These are phyloP conservation scores for Athalia circularis DNA, from an alignment of 2,888 invertebrate species.

Conservation along the genomic window DNA sequence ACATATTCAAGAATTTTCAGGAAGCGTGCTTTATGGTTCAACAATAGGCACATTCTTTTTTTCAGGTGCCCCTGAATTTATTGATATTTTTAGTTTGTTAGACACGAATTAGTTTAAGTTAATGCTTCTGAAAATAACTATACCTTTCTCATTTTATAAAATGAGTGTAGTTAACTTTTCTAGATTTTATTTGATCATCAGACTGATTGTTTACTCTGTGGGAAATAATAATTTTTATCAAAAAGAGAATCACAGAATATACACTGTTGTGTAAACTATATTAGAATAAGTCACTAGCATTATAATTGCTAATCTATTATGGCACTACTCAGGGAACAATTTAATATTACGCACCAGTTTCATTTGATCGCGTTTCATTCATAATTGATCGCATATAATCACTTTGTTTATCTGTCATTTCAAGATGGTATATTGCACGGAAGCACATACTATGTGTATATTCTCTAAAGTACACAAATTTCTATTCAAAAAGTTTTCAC, in stretches of 20 bases:
- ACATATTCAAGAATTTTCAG: too few relatives aligned
- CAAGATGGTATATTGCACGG: constrained; percentile 54
- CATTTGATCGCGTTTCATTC: too few relatives aligned
- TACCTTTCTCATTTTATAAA: not conserved
- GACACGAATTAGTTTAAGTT: not conserved
- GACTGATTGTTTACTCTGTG: not conserved
- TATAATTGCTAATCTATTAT: constrained; percentile 22
- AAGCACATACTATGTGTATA: constrained; percentile 63
- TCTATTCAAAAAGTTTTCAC: constrained; percentile 51
- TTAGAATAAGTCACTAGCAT: constrained; percentile 46
- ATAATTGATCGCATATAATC: constrained; percentile 45
- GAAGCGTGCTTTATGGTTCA: too few relatives aligned
- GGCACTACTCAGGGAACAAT: constrained; percentile 24
- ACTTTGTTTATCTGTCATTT: not conserved
- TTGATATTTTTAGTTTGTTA: not conserved
- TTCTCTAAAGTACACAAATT: constrained; percentile 49
- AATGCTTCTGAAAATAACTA: not conserved
- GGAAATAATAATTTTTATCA: constrained; percentile 42
- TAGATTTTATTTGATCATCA: not conserved
- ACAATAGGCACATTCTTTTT: not conserved
- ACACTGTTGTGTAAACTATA: constrained; percentile 52
- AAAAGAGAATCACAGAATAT: constrained; percentile 65
- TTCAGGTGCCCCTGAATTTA: not conserved
- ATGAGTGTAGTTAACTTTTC: not conserved
- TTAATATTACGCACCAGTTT: constrained; percentile 18